Evolutionary conservation across 2,113 vertebrate species (phyloP).

Genomic region (Platanista minor): DNA sequence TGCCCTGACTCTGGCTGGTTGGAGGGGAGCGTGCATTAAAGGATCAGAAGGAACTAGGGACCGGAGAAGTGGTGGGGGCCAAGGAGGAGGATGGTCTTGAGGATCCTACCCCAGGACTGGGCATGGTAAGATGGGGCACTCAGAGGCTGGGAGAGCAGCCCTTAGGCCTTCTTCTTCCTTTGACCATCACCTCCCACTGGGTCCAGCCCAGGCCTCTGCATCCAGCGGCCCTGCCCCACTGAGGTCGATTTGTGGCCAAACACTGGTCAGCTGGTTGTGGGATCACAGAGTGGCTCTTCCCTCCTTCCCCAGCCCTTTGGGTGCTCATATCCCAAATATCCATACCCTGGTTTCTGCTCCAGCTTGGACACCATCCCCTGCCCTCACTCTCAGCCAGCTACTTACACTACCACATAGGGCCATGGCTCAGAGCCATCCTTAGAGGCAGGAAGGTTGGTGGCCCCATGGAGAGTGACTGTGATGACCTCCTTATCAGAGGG

Average conservation of each 20-base stretch:
- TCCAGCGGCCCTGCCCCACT: not conserved
- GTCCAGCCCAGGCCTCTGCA: not conserved
- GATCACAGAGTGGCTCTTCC: not conserved
- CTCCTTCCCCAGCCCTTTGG: not conserved
- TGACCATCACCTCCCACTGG: not conserved
- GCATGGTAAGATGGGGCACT: not conserved
- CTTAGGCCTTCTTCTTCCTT: not conserved
- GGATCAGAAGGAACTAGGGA: not conserved
- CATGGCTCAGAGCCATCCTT: conserved; percentile 47
- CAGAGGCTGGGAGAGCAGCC: not conserved
- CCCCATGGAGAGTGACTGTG: conserved; percentile 71
- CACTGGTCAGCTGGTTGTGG: not conserved
- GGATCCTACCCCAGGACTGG: not conserved
- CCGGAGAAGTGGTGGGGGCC: no score
- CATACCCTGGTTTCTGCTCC: not conserved
- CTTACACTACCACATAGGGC: conserved; percentile 74
- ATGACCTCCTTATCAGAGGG: conserved; percentile 65
- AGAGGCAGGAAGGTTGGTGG: conserved; percentile 66
- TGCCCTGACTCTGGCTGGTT: not conserved
- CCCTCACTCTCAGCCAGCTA: not conserved
- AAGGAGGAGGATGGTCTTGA: not conserved
- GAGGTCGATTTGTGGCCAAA: not conserved
- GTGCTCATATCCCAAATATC: not conserved
- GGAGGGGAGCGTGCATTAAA: not conserved
- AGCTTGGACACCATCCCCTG: not conserved